These are phyloP conservation scores for Tiliqua scincoides DNA, from an alignment of 2,113 vertebrate species.

Conservation along the genomic window DNA sequence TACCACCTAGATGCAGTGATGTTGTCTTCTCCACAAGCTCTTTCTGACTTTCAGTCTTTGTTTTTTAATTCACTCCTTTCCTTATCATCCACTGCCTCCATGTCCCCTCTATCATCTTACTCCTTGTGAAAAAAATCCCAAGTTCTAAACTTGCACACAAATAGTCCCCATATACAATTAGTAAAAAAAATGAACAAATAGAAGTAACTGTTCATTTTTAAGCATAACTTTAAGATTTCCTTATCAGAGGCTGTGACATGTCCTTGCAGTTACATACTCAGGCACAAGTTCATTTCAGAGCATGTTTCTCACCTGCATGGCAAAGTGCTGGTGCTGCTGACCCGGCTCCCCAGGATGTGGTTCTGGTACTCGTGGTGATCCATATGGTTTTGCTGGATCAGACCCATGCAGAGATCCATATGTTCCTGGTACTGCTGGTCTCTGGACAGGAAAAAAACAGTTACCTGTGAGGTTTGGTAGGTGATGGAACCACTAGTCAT, in stretches of 20 bases:
- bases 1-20: too few relatives aligned
- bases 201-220: not conserved
- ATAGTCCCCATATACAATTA: not conserved
- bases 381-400: conserved; percentile 79
- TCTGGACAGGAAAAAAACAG: conserved; percentile 57
- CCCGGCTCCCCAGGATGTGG: conserved; percentile 76
- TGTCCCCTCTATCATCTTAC: not conserved
- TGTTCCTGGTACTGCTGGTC: conserved; percentile 74
- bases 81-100: not conserved
- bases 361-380: conserved; percentile 78
- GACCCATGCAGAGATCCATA: conserved; percentile 81
- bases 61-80: not conserved
- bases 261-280: not conserved
- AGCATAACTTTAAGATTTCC: not conserved
- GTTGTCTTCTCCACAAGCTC: too few relatives aligned
- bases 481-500: not conserved
- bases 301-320: conserved; percentile 83
- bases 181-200: not conserved
- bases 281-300: not conserved
- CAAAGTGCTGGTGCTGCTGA: conserved; percentile 82
- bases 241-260: not conserved
- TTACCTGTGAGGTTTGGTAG: rapidly evolving
- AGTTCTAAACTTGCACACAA: too few relatives aligned
- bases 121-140: not conserved
- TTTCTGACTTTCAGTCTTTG: not conserved